Evolutionary conservation across 2,888 invertebrate species (phyloP).

Genomic region (Bombyx huttoni): DNA sequence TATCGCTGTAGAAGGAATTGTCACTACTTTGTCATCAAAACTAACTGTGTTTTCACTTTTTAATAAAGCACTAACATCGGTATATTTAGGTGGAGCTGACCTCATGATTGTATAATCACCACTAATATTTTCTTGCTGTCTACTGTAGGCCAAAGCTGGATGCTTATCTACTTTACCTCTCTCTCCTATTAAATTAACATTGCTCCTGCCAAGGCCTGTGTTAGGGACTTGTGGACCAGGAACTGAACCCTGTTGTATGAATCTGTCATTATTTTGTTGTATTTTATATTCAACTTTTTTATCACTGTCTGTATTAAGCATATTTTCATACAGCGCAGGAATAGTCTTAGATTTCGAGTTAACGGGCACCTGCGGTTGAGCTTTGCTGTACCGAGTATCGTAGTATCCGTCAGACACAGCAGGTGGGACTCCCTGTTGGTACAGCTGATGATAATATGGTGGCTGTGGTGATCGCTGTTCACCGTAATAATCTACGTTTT

Average conservation of each 20-base stretch:
- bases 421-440: conserved; percentile 51
- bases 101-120: conserved; percentile 66
- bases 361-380: conserved; percentile 85
- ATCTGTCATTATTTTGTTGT: conserved; percentile 41
- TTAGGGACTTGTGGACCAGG: conserved; percentile 61
- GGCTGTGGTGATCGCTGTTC: conserved; percentile 70
- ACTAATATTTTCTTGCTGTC: conserved; percentile 40
- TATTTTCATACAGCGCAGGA: conserved; percentile 63
- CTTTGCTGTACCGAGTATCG: conserved; percentile 77
- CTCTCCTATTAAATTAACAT: conserved; percentile 42
- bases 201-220: conserved; percentile 36
- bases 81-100: conserved; percentile 62
- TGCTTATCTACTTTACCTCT: conserved; percentile 66
- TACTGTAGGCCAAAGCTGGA: conserved; percentile 27
- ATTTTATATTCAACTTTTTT: conserved; percentile 51
- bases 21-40: conserved; percentile 57
- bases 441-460: conserved; percentile 75
- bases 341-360: conserved; percentile 55
- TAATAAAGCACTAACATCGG: conserved; percentile 53
- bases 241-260: conserved; percentile 52
- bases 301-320: conserved; percentile 57
- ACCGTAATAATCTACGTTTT: conserved; percentile 86
- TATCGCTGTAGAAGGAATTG: conserved; percentile 62
- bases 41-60: conserved; percentile 46
- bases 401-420: conserved; percentile 59